phyloP scores from a whole-genome alignment of 2,888 invertebrate genomes.

The Hololepta plana region DNA sequence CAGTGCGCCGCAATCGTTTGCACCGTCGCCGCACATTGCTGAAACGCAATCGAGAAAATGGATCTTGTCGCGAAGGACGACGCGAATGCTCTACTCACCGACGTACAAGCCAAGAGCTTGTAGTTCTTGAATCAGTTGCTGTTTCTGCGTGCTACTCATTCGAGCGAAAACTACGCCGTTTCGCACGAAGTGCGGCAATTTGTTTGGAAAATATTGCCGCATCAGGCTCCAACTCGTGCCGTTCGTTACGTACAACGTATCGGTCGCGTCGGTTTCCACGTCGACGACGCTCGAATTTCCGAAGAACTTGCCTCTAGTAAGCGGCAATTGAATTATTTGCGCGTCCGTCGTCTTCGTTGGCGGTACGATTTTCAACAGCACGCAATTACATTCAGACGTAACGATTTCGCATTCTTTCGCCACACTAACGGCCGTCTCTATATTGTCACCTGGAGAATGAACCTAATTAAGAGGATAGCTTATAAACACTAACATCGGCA shows the following conservation, averaged over 20 bases:
- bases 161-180: constrained; percentile 81
- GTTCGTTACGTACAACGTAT: constrained; percentile 19
- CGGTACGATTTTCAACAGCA: too few relatives aligned
- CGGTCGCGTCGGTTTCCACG: constrained; percentile 3
- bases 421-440: constrained; percentile 83
- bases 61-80: background rate
- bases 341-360: too few relatives aligned
- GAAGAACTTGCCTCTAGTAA: too few relatives aligned
- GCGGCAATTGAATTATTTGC: too few relatives aligned
- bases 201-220: constrained; percentile 46
- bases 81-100: too few relatives aligned
- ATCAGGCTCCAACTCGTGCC: constrained; percentile 58
- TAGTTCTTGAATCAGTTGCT: constrained; percentile 71
- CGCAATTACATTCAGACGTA: too few relatives aligned
- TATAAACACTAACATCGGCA: constrained; percentile 2
- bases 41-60: constrained; percentile 15
- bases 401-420: constrained; percentile 82
- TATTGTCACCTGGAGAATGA: constrained; percentile 49
- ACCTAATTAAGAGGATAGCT: constrained; percentile 1
- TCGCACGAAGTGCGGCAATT: constrained; percentile 41
- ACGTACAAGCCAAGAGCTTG: constrained; percentile 79
- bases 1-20: constrained; percentile 90
- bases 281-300: too few relatives aligned
- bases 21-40: constrained; percentile 95
- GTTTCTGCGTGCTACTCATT: constrained; percentile 91